Base-by-base conservation (phyloP, 2,797 vertebrate genomes). In the Syngnathus rostellatus region DNA sequence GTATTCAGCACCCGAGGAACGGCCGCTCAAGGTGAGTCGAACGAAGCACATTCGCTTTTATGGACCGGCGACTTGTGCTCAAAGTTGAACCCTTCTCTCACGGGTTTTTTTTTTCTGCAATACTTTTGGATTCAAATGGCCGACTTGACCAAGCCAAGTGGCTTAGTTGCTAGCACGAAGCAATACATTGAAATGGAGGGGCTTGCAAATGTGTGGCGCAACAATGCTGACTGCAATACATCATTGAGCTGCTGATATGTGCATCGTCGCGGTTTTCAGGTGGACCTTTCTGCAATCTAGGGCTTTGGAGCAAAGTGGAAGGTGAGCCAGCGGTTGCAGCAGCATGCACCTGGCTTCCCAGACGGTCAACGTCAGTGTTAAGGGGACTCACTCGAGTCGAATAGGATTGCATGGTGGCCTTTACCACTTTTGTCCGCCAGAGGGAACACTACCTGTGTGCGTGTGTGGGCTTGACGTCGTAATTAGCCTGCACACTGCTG, bases 1-100 rank as follows among this genome's bases (percentile, higher is more conserved):
- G 93, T 98, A 89, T 93, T 96, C 93, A 91, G 91, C 92, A 92
- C 91, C 92, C 86, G 93, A 90, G 95, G 93, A 93, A 92, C 94
- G 84, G 92, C 93, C 88, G 94, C 93, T 91, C 95, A 98, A 98
- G 96, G 96, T 98, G 95, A 98, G 95, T 93, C 87, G 89, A 93
- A 94, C 23, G 23, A n/a, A n/a, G 92, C 92, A 90, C 93, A 87
- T 74, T 21, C 70, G 45, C 25, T 63, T 77, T 63, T n/a, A 11
- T 53, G 57, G 74, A 21, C 25, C 37, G 53, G 23, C 55, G 66
- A 55, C 51, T 71, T 19, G 7, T 48, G 64, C 61, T 64, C 66
- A 83, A 86, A 54, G 86, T 86, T 84, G 4, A 57, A 74, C 78
- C 75, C 81, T 75, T 45, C 60, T 38, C 10, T 50, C 39, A 41